Conservation (phyloP, 2,797 vertebrate genomes). For the Morelia viridis region DNA sequence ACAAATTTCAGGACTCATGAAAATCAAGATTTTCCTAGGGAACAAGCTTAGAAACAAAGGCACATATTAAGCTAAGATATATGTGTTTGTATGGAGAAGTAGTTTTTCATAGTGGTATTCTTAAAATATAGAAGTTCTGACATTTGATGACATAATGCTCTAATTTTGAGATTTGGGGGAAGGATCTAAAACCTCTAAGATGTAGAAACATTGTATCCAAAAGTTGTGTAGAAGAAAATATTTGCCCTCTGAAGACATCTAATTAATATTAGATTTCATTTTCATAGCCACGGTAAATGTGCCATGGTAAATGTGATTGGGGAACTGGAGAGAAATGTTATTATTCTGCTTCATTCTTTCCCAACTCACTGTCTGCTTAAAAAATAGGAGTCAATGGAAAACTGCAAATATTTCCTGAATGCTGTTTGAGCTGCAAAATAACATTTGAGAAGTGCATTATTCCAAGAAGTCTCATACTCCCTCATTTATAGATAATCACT, state of each 20-base stretch:
- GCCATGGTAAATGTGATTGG: too few species aligned
- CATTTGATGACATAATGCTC: background rate
- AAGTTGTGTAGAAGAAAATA: background rate
- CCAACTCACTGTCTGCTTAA: background rate
- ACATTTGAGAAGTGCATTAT: conserved; percentile 2
- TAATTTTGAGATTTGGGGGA: background rate
- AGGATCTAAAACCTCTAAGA: background rate
- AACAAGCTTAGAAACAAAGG: background rate
- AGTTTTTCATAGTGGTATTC: background rate
- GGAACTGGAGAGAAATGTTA: background rate
- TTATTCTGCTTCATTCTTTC: background rate
- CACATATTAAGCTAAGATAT: background rate
- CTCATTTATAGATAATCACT: background rate
- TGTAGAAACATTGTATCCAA: background rate
- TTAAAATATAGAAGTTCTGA: background rate
- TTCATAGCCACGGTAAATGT: background rate
- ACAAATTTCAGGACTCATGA: background rate
- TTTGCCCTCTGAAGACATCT: conserved; percentile 1
- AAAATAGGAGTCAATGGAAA: background rate
- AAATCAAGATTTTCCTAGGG: background rate
- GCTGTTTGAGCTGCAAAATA: conserved; percentile 9
- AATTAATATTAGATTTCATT: background rate
- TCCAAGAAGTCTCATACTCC: background rate
- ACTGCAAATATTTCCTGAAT: conserved; percentile 7
- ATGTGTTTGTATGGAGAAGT: background rate